These are phyloP conservation scores for Crocidura indochinensis DNA, from an alignment of 2,797 vertebrate species.

Conservation along the genomic window DNA sequence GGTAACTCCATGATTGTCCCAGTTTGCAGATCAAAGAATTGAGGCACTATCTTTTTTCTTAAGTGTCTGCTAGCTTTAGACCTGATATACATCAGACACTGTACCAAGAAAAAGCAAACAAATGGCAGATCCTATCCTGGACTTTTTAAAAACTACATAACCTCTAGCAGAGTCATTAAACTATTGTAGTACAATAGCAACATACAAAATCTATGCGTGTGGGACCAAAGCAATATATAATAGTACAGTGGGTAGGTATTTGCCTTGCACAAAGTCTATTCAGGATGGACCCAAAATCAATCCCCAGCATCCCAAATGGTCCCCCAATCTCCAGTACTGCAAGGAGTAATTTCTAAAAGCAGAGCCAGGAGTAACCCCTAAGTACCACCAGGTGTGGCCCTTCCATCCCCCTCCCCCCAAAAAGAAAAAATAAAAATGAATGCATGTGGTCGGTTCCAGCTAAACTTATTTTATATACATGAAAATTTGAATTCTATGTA, in stretches of 20 bases:
- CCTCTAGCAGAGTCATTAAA: background rate
- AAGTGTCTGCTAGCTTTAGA: background rate
- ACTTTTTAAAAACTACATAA: background rate
- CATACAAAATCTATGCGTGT: too few species aligned
- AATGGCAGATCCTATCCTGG: background rate
- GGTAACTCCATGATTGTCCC: background rate
- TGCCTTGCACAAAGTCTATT: too few species aligned
- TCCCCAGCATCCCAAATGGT: too few species aligned
- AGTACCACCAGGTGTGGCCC: too few species aligned
- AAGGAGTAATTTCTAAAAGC: too few species aligned
- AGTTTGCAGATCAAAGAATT: slow-evolving; percentile 20
- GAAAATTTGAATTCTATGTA: slow-evolving; percentile 36
- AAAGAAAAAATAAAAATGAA: background rate
- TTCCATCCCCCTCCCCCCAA: too few species aligned
- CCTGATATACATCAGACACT: background rate
- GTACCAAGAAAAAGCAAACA: background rate
- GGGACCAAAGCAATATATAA: too few species aligned
- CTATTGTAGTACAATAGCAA: background rate
- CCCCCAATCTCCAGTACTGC: too few species aligned
- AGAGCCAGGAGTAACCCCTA: too few species aligned
- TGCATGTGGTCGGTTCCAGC: background rate
- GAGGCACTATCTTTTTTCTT: background rate
- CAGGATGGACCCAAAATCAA: too few species aligned
- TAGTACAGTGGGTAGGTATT: too few species aligned
- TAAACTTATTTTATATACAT: slow-evolving; percentile 37